These are phyloP conservation scores for Drosophila buzzatii DNA, from an alignment of 2,888 invertebrate genomes.

Conservation along the genomic window DNA sequence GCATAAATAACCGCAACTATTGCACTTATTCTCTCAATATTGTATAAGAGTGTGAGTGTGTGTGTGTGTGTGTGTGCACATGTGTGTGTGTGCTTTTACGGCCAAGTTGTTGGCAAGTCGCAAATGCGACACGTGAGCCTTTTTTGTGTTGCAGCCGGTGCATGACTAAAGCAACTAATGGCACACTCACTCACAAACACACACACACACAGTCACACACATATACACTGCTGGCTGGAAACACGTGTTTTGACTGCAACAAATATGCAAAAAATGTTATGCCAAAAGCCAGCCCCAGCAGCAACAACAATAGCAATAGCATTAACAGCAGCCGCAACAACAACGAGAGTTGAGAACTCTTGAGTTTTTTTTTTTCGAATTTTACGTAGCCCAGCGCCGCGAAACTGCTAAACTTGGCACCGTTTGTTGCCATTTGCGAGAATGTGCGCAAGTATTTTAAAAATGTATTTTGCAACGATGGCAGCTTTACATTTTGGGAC, in stretches of 20 bases:
- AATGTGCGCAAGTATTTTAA: conserved; percentile 77
- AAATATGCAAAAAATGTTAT: conserved; percentile 79
- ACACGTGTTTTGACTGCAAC: conserved; percentile 78
- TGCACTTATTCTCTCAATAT: conserved; percentile 30
- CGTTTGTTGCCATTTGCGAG: conserved; percentile 75
- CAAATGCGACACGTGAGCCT: conserved; percentile 72
- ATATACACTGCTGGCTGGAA: conserved; percentile 39
- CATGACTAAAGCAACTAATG: conserved; percentile 76
- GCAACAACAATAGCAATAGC: conserved; percentile 21
- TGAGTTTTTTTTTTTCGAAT: conserved; percentile 63
- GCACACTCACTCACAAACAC: conserved; percentile 45
- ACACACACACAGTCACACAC: conserved; percentile 24
- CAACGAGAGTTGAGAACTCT: conserved; percentile 10
- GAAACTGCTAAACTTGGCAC: conserved; percentile 78
- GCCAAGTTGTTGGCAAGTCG: conserved; percentile 63
- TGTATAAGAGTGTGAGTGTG: conserved; percentile 9
- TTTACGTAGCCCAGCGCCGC: conserved; percentile 63
- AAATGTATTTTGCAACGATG: conserved; percentile 67
- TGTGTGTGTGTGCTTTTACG: conserved; percentile 49
- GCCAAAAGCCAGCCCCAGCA: conserved; percentile 64
- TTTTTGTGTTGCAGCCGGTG: conserved; percentile 53
- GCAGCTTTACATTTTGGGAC: conserved; percentile 61
- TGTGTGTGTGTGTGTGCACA: conserved; percentile 2
- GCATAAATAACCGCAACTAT: conserved; percentile 53
- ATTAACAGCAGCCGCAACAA: conserved; percentile 5